Percentiles rank a stretch among this genome's conserved stretches.
Evolutionary conservation across 2,888 invertebrate species (phyloP).

Genomic region (Platerodrilus igneus): DNA sequence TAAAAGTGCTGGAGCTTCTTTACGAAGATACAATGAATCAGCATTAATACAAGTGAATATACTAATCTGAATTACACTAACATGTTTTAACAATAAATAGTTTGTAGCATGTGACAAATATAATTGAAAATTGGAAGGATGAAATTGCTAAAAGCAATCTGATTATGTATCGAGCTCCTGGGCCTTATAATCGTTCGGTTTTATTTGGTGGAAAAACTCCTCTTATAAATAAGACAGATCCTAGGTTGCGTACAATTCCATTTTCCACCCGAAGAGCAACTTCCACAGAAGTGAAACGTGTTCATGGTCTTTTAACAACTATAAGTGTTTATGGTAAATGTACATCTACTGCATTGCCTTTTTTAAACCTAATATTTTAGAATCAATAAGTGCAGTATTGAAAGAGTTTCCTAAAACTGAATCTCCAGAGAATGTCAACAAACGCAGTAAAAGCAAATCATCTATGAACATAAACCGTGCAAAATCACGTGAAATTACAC

Average conservation of each 20-base stretch:
- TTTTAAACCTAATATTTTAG: slow-evolving; percentile 38
- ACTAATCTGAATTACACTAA: slow-evolving; percentile 21
- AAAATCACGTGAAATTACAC: slow-evolving; percentile 55
- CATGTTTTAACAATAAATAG: background rate
- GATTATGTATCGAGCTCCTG: slow-evolving; percentile 73
- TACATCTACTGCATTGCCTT: background rate
- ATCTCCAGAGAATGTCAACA: slow-evolving; percentile 32
- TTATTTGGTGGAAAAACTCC: slow-evolving; percentile 72
- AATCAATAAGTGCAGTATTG: slow-evolving; percentile 49
- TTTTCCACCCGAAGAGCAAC: slow-evolving; percentile 80
- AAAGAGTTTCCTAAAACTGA: slow-evolving; percentile 34
- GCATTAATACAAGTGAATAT: slow-evolving; percentile 61
- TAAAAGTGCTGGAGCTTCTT: slow-evolving; percentile 75
- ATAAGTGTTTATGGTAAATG: slow-evolving; percentile 63
- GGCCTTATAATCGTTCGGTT: slow-evolving; percentile 64
- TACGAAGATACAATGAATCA: slow-evolving; percentile 75
- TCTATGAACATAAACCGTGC: slow-evolving; percentile 54
- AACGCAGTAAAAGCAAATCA: slow-evolving; percentile 33
- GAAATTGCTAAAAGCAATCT: slow-evolving; percentile 63
- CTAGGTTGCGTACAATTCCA: slow-evolving; percentile 65
- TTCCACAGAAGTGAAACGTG: slow-evolving; percentile 71
- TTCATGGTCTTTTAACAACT: slow-evolving; percentile 63
- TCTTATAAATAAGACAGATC: slow-evolving; percentile 60
- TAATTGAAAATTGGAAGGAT: slow-evolving; percentile 63
- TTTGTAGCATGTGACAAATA: slow-evolving; percentile 68